Base-by-base conservation (phyloP, 2,888 invertebrate genomes). In the Phoronis australis region DNA sequence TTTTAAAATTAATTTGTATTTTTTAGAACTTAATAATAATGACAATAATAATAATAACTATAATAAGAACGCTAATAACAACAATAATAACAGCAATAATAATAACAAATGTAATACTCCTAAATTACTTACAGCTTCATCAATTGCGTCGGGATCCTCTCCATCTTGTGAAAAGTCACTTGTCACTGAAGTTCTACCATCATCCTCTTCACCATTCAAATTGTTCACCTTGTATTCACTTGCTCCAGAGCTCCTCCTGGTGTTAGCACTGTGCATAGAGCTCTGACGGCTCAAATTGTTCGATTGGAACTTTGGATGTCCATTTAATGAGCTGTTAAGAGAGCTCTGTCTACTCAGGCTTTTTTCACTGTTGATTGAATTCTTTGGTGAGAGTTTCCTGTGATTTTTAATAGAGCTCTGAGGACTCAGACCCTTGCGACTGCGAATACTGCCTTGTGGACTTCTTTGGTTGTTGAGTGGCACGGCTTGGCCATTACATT, bases 371-470 rank as follows among this genome's bases (percentile, higher is more conserved):
- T 67, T 68, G 22, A 71, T 60, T 3, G 75, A 73, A 53, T 73
- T 73, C 51, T 75, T 73, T 72, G 60, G 47, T 71, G 70, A 57
- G 62, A 57, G 21, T 52, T 15, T 57, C 46, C 58, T 57, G 41
- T 60, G 59, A 42, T 57, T 55, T 54, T 62, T 66, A 46, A 67
- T 66, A 24, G 70, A 68, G 54, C 67, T 71, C 46, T 64, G 65
- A 4, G 68, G 66, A 15, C 67, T 66, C 26, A 66, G 63, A 45
- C 64, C 56, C 48, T 60, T 60, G 52, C 62, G 61, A 23, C 82
- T 81, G 65, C 82, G 81, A 57, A 86, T 81, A 18, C 87, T 86
- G 76, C 86, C 86, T 70, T 87, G 87, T 22, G 87, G 86, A 71
- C 86, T 87, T 52, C 75, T 55, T 49, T 71, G 68, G 58, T 77